Evolutionary conservation across 1,140 invertebrate species (phyloP).

Genomic region (Sweltsa coloradensis): DNA sequence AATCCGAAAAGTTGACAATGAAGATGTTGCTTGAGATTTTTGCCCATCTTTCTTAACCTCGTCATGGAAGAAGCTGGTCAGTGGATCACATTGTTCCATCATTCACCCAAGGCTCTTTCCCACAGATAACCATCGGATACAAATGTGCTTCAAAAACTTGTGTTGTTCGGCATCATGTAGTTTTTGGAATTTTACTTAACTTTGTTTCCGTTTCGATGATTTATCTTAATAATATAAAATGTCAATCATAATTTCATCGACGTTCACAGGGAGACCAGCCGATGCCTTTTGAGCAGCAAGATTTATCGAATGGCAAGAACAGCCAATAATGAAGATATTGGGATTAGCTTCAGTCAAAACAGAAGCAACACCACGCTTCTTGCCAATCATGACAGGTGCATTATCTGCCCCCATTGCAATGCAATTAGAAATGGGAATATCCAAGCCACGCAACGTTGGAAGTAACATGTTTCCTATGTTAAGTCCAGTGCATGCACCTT

Average conservation of each 20-base stretch:
- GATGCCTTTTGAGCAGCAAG: neutral
- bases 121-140: constrained; percentile 1
- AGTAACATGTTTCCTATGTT: neutral
- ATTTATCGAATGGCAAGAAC: constrained; percentile 1
- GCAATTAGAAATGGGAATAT: neutral
- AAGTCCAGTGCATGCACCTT: neutral
- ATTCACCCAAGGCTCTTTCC: neutral
- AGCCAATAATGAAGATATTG: neutral
- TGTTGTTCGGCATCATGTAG: neutral
- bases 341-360: neutral
- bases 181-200: neutral
- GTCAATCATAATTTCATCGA: neutral
- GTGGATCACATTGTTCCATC: neutral
- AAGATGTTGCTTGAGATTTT: neutral
- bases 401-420: neutral
- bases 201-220: neutral
- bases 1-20: neutral
- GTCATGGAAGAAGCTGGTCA: neutral
- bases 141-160: constrained; percentile 1
- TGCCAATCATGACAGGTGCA: neutral
- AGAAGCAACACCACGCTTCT: neutral
- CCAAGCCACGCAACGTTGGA: neutral
- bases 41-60: neutral
- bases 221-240: neutral
- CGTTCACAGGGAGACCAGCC: neutral